Conservation (phyloP, 2,797 vertebrate genomes). For the Nannoperca obscura region DNA sequence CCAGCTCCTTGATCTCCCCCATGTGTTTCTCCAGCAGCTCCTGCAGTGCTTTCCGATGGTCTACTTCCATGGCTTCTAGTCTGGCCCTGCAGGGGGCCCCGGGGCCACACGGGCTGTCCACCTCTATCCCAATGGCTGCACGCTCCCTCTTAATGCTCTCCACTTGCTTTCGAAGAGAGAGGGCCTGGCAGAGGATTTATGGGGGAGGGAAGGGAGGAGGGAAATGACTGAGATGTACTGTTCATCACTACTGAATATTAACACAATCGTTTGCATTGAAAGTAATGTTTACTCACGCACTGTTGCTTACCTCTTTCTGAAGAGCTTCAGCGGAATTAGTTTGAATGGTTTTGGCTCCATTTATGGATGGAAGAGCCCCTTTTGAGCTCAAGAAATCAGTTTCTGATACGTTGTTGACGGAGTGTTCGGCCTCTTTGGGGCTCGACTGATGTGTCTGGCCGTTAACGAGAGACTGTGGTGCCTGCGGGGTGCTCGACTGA, state of each 20-base stretch:
- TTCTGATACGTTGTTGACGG: conserved; percentile 28
- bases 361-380: conserved; percentile 30
- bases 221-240: not conserved
- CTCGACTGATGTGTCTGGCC: conserved; percentile 44
- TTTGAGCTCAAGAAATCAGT: conserved; percentile 22
- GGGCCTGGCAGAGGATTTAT: conserved; percentile 56
- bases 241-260: not conserved
- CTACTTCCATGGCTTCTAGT: conserved; percentile 90
- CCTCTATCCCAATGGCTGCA: conserved; percentile 40
- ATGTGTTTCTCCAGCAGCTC: conserved; percentile 90
- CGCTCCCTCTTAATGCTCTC: conserved; percentile 68
- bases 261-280: not conserved
- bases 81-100: conserved; percentile 86
- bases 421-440: conserved; percentile 37
- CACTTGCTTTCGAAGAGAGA: conserved; percentile 75
- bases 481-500: conserved; percentile 64
- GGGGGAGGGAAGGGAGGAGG: not conserved
- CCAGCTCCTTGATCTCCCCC: conserved; percentile 87
- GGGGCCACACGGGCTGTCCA: conserved; percentile 78
- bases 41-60: conserved; percentile 88
- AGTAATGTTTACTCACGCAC: not conserved
- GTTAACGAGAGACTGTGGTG: conserved; percentile 21
- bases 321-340: conserved; percentile 79
- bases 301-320: conserved; percentile 89
- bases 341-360: conserved; percentile 65